Percentiles rank a stretch among this genome's conserved stretches.
These are phyloP conservation scores for Schizothorax lantsangensis DNA, from an alignment of 2,797 vertebrate species.

Conservation along the genomic window DNA sequence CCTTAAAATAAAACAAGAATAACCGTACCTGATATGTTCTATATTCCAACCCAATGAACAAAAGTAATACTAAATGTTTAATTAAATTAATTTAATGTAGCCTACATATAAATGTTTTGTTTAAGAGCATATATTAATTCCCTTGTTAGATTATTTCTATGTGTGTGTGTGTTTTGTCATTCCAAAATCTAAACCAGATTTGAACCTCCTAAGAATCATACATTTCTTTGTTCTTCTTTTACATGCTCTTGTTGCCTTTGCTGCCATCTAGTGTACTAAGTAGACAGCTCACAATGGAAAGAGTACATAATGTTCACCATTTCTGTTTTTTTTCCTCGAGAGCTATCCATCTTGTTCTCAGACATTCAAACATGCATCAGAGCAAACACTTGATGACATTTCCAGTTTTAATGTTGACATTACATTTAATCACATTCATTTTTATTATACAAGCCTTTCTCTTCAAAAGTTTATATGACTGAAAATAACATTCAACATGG, in stretches of 20 bases:
- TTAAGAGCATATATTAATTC: neutral
- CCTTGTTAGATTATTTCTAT: neutral
- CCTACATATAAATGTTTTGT: neutral
- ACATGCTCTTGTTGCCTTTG: neutral
- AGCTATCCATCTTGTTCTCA: neutral
- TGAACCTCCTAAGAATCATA: neutral
- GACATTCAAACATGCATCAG: constrained; percentile 48
- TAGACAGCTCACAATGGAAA: neutral
- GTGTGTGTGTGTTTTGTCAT: neutral
- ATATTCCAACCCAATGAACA: neutral
- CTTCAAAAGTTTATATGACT: constrained; percentile 75
- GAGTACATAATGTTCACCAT: neutral
- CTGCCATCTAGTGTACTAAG: constrained; percentile 26
- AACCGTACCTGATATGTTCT: neutral
- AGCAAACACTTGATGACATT: constrained; percentile 68
- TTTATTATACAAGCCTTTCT: constrained; percentile 80
- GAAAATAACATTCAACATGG: constrained; percentile 77
- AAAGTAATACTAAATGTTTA: too few relatives aligned
- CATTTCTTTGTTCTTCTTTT: neutral
- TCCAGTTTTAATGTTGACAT: constrained; percentile 73
- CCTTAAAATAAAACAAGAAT: neutral
- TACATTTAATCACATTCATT: constrained; percentile 80
- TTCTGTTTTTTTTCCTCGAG: neutral
- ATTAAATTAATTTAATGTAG: neutral
- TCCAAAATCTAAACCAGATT: neutral